These are phyloP conservation scores for Oscheius sp. DNA, from an alignment of 2,888 invertebrate genomes.

Conservation along the genomic window DNA sequence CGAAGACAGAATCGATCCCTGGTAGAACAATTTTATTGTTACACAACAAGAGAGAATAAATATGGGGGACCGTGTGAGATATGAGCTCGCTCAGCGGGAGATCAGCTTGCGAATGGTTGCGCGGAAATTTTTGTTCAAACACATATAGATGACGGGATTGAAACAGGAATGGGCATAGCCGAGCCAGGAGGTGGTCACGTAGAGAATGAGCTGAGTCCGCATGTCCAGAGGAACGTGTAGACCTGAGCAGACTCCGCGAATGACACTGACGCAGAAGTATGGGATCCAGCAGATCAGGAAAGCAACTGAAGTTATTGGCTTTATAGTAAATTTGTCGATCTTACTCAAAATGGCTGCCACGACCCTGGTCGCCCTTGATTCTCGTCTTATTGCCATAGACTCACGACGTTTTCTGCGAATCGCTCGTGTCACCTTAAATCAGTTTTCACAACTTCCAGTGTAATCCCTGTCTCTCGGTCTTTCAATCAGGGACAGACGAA, in stretches of 20 bases:
- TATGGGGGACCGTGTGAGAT: constrained; percentile 14
- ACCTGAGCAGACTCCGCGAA: constrained; percentile 59
- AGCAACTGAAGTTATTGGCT: constrained; percentile 51
- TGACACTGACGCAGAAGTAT: constrained; percentile 58
- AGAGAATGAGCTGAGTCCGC: constrained; percentile 43
- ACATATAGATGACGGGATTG: constrained; percentile 67
- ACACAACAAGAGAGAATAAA: neutral
- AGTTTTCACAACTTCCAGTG: neutral
- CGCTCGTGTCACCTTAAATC: constrained; percentile 57
- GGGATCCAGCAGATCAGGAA: constrained; percentile 69
- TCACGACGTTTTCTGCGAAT: constrained; percentile 63
- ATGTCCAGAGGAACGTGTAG: constrained; percentile 31
- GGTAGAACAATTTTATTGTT: constrained; percentile 22
- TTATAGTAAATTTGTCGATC: neutral
- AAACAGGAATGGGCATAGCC: constrained; percentile 65
- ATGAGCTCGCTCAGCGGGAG: constrained; percentile 34
- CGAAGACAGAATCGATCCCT: constrained; percentile 25
- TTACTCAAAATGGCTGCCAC: constrained; percentile 66
- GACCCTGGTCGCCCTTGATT: constrained; percentile 62
- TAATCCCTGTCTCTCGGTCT: too few relatives aligned
- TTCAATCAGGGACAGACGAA: neutral
- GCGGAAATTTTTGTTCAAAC: constrained; percentile 65
- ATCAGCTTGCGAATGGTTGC: constrained; percentile 53
- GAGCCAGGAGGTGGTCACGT: constrained; percentile 56
- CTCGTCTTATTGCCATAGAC: constrained; percentile 61